These are phyloP conservation scores for Drosophila saltans DNA, from an alignment of 1,140 invertebrate genomes.

Conservation along the genomic window DNA sequence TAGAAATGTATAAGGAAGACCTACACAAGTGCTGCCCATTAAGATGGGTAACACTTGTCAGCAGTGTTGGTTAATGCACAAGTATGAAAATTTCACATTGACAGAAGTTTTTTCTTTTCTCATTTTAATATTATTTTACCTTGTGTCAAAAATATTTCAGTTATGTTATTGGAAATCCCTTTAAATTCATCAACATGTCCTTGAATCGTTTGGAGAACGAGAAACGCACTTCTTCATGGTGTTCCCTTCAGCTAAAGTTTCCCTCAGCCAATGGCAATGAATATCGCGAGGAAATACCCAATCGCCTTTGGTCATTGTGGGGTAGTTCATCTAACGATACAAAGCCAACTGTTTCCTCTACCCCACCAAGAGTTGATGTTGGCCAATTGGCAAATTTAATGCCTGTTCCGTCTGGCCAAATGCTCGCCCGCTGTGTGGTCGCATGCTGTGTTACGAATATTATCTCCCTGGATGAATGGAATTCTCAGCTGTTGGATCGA, in stretches of 20 bases:
- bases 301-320: constrained; percentile 42
- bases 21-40: not conserved
- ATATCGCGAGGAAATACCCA: constrained; percentile 39
- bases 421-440: constrained; percentile 83
- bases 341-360: not conserved
- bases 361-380: not conserved
- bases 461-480: constrained; percentile 85
- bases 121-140: not conserved
- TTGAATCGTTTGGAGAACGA: not conserved
- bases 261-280: not conserved
- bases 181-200: not conserved
- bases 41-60: not conserved
- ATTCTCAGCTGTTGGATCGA: constrained; percentile 84
- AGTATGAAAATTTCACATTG: too few species aligned
- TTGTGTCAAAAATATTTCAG: not conserved
- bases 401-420: not conserved
- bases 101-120: too few species aligned
- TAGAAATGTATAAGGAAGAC: too few species aligned
- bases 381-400: not conserved
- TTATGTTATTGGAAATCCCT: not conserved
- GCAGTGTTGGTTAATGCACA: not conserved
- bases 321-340: constrained; percentile 1
- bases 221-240: constrained; percentile 7
- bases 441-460: constrained; percentile 84
- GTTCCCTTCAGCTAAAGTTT: constrained; percentile 20